These are phyloP conservation scores for Agrochola circellaris DNA, from an alignment of 2,888 invertebrate genomes.

Conservation along the genomic window DNA sequence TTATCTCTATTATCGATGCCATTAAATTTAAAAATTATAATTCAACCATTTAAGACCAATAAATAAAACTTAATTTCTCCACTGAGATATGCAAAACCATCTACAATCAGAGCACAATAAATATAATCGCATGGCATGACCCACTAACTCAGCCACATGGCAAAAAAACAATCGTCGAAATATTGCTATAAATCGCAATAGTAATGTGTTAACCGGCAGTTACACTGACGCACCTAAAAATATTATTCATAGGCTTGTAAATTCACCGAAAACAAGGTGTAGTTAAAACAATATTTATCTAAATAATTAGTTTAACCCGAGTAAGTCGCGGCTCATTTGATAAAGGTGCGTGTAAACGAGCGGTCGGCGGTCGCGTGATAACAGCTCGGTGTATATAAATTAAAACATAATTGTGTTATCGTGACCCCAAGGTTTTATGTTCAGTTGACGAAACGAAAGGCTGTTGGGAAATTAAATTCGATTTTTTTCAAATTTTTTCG, in stretches of 20 bases:
- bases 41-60: slow-evolving; percentile 6
- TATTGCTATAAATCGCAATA: slow-evolving; percentile 72
- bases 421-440: slow-evolving; percentile 89
- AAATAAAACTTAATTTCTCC: slow-evolving; percentile 31
- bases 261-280: slow-evolving; percentile 85
- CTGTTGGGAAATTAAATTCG: slow-evolving; percentile 66
- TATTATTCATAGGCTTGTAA: slow-evolving; percentile 80
- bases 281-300: slow-evolving; percentile 89
- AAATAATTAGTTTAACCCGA: slow-evolving; percentile 89
- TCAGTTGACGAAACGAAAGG: slow-evolving; percentile 76
- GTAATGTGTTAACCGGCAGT: slow-evolving; percentile 72
- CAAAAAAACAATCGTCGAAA: slow-evolving; percentile 68
- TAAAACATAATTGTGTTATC: slow-evolving; percentile 91
- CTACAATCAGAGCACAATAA: slow-evolving; percentile 54
- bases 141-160: slow-evolving; percentile 63
- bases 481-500: slow-evolving; percentile 58
- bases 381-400: slow-evolving; percentile 87
- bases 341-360: slow-evolving; percentile 87
- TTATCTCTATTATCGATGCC: background rate
- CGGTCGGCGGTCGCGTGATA: slow-evolving; percentile 83
- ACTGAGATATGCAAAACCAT: slow-evolving; percentile 58
- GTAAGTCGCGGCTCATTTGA: slow-evolving; percentile 85
- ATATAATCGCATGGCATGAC: slow-evolving; percentile 62
- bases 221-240: slow-evolving; percentile 75
- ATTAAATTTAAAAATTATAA: background rate